Evolutionary conservation across 1,140 invertebrate genomes (phyloP).

Genomic region (Cataglyphis hispanica): DNA sequence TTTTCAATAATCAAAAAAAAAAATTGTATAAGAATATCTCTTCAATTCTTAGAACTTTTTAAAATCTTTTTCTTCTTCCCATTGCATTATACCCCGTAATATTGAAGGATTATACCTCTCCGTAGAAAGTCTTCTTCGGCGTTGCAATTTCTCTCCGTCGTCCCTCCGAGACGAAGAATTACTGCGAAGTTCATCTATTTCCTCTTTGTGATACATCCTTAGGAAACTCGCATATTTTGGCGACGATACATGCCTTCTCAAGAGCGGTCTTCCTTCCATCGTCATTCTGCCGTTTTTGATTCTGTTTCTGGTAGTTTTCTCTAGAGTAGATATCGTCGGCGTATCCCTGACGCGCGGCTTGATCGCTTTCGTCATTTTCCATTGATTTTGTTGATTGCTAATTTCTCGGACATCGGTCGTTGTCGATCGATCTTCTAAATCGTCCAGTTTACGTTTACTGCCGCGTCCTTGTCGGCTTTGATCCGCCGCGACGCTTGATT

Average conservation of each 20-base stretch:
- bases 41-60: not conserved
- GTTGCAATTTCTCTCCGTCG: not conserved
- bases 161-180: not conserved
- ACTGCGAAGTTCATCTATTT: not conserved
- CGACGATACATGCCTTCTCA: not conserved
- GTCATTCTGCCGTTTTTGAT: not conserved
- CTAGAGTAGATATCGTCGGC: not conserved
- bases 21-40: conserved; percentile 1
- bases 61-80: not conserved
- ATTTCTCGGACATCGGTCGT: not conserved
- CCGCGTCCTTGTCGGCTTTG: conserved; percentile 14
- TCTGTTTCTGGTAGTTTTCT: not conserved
- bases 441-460: conserved; percentile 49
- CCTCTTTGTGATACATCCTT: conserved; percentile 12
- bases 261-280: not conserved
- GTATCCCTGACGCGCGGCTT: not conserved
- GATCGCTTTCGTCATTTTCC: not conserved
- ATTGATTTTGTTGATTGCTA: not conserved
- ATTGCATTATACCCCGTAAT: not conserved
- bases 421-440: not conserved
- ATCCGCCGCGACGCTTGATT: conserved; percentile 18
- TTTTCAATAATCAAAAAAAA: not conserved
- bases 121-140: not conserved
- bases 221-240: conserved; percentile 29
- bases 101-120: conserved; percentile 18